Evolutionary conservation across 2,113 vertebrate species (phyloP).

Genomic region (Azemiops feae): DNA sequence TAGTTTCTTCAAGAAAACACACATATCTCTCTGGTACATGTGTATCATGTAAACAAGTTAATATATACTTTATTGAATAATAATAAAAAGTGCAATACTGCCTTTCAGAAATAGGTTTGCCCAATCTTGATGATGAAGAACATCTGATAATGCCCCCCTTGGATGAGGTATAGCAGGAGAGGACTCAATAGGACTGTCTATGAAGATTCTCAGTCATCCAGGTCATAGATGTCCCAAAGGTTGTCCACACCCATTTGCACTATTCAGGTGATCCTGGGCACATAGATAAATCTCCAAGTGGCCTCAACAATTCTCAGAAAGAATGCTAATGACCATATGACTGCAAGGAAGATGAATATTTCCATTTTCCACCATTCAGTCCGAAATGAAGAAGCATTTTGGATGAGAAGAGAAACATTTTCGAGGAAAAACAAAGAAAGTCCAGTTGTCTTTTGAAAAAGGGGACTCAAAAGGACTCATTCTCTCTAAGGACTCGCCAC

Average conservation of each 20-base stretch:
- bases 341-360: neutral
- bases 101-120: neutral
- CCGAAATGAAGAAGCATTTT: neutral
- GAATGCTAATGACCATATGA: neutral
- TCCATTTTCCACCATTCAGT: neutral
- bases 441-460: neutral
- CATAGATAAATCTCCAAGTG: neutral
- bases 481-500: neutral
- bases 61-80: neutral
- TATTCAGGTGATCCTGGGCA: neutral
- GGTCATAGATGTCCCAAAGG: neutral
- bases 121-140: neutral
- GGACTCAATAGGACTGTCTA: neutral
- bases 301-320: neutral
- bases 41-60: neutral
- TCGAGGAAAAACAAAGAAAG: neutral
- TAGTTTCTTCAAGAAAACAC: neutral
- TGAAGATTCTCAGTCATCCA: neutral
- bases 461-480: neutral
- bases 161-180: neutral
- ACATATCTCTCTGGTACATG: neutral
- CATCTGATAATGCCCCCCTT: neutral
- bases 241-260: neutral
- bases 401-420: neutral
- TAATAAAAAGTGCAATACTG: neutral